These are phyloP conservation scores for Alviniconcha marisindica DNA, from an alignment of 1,140 invertebrate species.

Conservation along the genomic window DNA sequence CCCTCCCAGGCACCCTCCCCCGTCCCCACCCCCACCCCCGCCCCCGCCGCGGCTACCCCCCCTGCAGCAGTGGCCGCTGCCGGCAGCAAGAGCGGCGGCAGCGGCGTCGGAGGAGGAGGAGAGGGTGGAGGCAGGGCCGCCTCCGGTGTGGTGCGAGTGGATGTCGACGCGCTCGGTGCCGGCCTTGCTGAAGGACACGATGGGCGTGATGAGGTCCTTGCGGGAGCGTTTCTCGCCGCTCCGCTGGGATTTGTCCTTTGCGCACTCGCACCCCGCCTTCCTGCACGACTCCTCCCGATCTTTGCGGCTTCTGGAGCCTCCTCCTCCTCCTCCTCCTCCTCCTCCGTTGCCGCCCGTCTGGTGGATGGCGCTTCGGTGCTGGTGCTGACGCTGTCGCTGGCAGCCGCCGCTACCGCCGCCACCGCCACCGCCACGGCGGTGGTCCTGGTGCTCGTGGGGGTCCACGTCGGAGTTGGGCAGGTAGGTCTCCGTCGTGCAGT, in stretches of 20 bases:
- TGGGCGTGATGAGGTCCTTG: slow-evolving; percentile 17
- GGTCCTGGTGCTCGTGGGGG: not conserved
- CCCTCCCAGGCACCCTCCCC: slow-evolving; percentile 11
- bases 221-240: not conserved
- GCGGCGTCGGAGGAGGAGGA: too few relatives aligned
- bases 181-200: slow-evolving; percentile 27
- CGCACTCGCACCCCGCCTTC: slow-evolving; percentile 16
- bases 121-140: too few relatives aligned
- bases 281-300: not conserved
- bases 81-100: too few relatives aligned
- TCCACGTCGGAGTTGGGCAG: slow-evolving; percentile 28
- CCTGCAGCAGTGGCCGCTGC: slow-evolving; percentile 14
- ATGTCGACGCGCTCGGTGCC: slow-evolving; percentile 21
- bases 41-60: not conserved
- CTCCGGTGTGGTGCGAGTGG: slow-evolving; percentile 5
- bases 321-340: not conserved
- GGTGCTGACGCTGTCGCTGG: not conserved
- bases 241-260: not conserved
- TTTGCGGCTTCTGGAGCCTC: not conserved
- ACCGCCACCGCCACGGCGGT: too few relatives aligned
- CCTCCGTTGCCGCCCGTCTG: not conserved
- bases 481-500: slow-evolving; percentile 37
- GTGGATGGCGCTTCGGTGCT: not conserved
- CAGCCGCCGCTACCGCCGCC: not conserved
- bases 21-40: not conserved